phyloP scores from a whole-genome alignment of 2,113 vertebrate genomes.

The Oceanites oceanicus region DNA sequence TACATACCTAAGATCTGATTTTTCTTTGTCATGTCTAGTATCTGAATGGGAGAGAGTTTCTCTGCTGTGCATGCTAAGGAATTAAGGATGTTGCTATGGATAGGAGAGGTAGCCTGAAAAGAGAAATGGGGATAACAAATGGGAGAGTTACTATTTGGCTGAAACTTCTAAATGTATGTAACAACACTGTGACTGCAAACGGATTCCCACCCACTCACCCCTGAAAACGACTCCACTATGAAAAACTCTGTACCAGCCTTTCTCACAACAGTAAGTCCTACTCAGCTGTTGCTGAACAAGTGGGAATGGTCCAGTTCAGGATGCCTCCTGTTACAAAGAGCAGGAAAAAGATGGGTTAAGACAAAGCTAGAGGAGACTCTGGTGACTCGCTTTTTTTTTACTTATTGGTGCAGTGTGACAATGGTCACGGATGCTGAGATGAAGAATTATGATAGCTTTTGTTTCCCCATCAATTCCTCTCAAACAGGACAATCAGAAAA shows the following conservation, averaged over 20 bases:
- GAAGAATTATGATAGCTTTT: not conserved
- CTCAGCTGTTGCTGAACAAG: not conserved
- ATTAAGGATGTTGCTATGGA: not conserved
- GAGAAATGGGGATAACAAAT: not conserved
- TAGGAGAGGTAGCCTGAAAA: not conserved
- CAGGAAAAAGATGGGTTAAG: not conserved
- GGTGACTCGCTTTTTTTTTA: not conserved
- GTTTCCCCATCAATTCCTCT: not conserved
- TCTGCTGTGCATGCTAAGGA: not conserved
- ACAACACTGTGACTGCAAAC: not conserved
- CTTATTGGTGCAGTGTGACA: not conserved
- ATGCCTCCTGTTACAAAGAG: not conserved
- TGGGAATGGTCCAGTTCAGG: not conserved
- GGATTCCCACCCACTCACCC: not conserved
- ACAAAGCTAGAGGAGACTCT: not conserved
- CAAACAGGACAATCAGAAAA: not conserved
- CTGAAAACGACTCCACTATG: not conserved
- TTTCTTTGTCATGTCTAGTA: not conserved
- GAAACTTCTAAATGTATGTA: not conserved
- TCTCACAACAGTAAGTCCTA: not conserved
- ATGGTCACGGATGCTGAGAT: not conserved
- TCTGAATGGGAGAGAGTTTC: not conserved
- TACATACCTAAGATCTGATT: not conserved
- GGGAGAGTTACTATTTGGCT: not conserved
- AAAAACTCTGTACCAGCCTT: not conserved